phyloP scores from a whole-genome alignment of 1,140 invertebrate genomes.

The Ladona fulva region DNA sequence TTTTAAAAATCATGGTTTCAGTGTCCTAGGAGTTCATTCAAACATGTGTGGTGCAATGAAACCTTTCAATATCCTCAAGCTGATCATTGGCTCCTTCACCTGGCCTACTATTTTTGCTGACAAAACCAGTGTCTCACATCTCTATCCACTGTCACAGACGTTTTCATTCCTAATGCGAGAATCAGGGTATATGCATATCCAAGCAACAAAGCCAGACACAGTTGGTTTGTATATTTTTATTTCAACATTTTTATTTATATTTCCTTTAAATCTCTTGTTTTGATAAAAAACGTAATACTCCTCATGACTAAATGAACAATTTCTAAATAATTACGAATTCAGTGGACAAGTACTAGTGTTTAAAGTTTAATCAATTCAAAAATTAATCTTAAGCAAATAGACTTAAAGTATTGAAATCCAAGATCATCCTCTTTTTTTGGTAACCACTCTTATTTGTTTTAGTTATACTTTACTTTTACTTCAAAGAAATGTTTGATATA shows the following conservation, averaged over 20 bases:
- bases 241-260: neutral
- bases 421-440: too few relatives aligned
- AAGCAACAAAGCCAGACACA: constrained; percentile 85
- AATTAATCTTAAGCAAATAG: too few relatives aligned
- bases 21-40: constrained; percentile 54
- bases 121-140: constrained; percentile 39
- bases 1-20: constrained; percentile 30
- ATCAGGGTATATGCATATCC: constrained; percentile 72
- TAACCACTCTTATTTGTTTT: too few relatives aligned
- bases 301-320: too few relatives aligned
- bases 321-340: too few relatives aligned
- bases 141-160: constrained; percentile 49
- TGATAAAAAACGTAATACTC: too few relatives aligned
- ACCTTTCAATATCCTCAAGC: constrained; percentile 36
- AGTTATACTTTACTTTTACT: too few relatives aligned
- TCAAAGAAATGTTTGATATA: too few relatives aligned
- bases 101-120: constrained; percentile 48
- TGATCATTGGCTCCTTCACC: constrained; percentile 44
- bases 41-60: constrained; percentile 49
- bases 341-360: too few relatives aligned
- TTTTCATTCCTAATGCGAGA: constrained; percentile 50
- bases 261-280: too few relatives aligned
- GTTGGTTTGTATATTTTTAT: constrained; percentile 48
- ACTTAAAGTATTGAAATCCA: too few relatives aligned
- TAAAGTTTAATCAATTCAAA: too few relatives aligned